Evolutionary conservation across 2,888 invertebrate species (phyloP).

Genomic region (Chesias legatella): DNA sequence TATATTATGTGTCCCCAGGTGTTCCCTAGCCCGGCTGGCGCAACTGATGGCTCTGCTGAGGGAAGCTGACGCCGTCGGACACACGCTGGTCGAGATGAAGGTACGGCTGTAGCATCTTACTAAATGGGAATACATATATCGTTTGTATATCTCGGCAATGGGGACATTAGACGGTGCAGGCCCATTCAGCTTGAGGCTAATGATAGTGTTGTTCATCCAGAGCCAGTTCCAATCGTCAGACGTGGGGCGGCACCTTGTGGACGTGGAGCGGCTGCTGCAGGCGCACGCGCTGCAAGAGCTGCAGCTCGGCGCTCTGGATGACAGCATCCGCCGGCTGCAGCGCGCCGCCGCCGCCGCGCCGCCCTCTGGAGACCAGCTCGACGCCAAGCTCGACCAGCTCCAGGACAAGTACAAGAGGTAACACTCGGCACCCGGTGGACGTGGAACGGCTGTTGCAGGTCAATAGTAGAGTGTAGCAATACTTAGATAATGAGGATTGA

Average conservation of each 20-base stretch:
- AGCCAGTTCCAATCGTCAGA: constrained; percentile 89
- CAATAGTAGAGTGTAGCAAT: too few species aligned
- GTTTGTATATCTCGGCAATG: too few species aligned
- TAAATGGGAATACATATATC: too few species aligned
- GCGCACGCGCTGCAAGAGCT: constrained; percentile 96
- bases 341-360: constrained; percentile 63
- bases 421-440: too few species aligned
- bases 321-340: constrained; percentile 89
- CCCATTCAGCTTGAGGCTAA: too few species aligned
- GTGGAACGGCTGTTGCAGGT: too few species aligned
- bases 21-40: constrained; percentile 88
- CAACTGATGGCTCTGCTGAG: constrained; percentile 92
- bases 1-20: constrained; percentile 29
- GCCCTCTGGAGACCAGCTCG: constrained; percentile 84
- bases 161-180: too few species aligned
- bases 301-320: constrained; percentile 93
- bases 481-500: too few species aligned
- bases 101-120: too few species aligned
- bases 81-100: constrained; percentile 91
- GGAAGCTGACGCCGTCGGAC: constrained; percentile 94
- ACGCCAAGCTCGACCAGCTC: constrained; percentile 87
- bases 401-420: constrained; percentile 88
- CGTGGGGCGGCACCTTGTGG: constrained; percentile 95
- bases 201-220: too few species aligned
- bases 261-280: constrained; percentile 96